A percentile compares a stretch with the other conserved stretches of the same genome.
Evolutionary conservation across 2,797 vertebrate genomes (phyloP).

Genomic region (Semaprochilodus insignis): DNA sequence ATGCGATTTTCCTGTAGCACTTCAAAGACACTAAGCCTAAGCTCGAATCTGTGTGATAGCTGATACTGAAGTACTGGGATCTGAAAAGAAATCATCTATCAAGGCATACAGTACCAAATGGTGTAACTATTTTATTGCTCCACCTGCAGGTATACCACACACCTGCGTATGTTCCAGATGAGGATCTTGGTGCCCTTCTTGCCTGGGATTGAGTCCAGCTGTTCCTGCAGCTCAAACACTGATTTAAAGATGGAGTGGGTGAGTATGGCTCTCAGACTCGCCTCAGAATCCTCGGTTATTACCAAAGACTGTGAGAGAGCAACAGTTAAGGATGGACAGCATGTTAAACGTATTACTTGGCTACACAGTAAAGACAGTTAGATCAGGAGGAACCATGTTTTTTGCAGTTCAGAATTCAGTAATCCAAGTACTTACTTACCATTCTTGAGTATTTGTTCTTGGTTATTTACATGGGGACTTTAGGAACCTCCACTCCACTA

Average conservation of each 20-base stretch:
- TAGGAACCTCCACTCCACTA: too few relatives aligned
- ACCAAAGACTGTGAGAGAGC: constrained; percentile 78
- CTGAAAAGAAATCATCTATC: too few relatives aligned
- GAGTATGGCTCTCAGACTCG: constrained; percentile 84
- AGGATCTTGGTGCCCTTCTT: constrained; percentile 87
- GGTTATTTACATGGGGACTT: not conserved
- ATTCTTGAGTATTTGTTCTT: not conserved
- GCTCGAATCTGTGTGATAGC: too few relatives aligned
- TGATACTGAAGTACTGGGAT: too few relatives aligned
- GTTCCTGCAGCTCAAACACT: constrained; percentile 76
- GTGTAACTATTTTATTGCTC: too few relatives aligned
- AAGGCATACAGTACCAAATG: not conserved
- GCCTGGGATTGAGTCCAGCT: constrained; percentile 81
- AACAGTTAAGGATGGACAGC: constrained; percentile 29
- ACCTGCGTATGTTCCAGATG: constrained; percentile 88
- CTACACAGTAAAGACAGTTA: not conserved
- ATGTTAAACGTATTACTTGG: not conserved
- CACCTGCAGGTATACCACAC: constrained; percentile 4
- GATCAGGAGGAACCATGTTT: not conserved
- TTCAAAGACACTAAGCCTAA: too few relatives aligned
- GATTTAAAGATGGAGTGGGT: constrained; percentile 81
- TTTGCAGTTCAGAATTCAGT: not conserved
- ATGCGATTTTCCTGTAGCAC: too few relatives aligned
- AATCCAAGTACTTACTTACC: too few relatives aligned
- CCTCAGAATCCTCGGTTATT: constrained; percentile 83